Percentiles rank a stretch among this genome's conserved stretches.
Conservation (phyloP, 2,888 invertebrate species). For the Acronicta leporina region DNA sequence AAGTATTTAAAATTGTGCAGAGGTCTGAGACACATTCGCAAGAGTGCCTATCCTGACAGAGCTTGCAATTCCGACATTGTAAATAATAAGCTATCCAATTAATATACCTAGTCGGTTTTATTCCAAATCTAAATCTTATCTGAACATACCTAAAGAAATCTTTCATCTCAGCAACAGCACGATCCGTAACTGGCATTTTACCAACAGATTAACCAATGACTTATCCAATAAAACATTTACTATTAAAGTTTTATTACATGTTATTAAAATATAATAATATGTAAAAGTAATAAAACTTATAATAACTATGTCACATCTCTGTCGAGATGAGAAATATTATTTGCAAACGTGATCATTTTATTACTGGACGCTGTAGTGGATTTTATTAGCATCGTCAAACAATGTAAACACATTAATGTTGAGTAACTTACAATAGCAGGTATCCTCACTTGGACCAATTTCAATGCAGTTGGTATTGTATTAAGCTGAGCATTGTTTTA, state of each 20-base stretch:
- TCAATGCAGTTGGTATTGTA: no score
- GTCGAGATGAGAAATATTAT: slow-evolving; percentile 4
- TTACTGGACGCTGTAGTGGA: slow-evolving; percentile 13
- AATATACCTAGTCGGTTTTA: no score
- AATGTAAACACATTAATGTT: slow-evolving; percentile 16
- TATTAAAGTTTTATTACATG: slow-evolving; percentile 24
- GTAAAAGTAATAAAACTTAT: slow-evolving; percentile 22
- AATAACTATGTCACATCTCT: slow-evolving; percentile 22
- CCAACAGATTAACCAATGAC: slow-evolving; percentile 24
- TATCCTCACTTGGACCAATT: not conserved
- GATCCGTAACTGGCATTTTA: not conserved
- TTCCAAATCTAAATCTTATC: no score
- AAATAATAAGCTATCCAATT: no score
- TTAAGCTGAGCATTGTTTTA: no score
- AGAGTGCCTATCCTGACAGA: no score
- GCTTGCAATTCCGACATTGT: no score
- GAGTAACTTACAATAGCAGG: not conserved
- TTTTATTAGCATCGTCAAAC: slow-evolving; percentile 21
- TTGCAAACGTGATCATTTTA: slow-evolving; percentile 28
- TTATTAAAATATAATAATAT: slow-evolving; percentile 26
- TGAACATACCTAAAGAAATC: no score
- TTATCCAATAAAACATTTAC: slow-evolving; percentile 4
- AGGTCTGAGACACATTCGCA: no score
- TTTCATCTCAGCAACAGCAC: not conserved
- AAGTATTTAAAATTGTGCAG: no score